Base-by-base conservation (phyloP, 2,797 vertebrate genomes). In the Bryconaethiops microstoma region DNA sequence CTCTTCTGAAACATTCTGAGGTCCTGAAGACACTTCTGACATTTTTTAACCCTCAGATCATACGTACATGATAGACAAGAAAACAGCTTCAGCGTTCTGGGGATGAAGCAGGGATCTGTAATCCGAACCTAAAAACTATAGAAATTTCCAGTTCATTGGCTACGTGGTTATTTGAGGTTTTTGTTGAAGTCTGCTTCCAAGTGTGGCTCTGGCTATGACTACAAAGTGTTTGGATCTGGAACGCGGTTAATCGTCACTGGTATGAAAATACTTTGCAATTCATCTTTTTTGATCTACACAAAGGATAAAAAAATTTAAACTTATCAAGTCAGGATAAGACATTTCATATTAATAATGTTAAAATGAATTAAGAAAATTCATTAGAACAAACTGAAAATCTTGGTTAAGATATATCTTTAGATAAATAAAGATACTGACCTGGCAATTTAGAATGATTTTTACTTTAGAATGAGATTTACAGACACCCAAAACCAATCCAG, bases 181-280 rank as follows among this genome's bases (percentile, higher is more conserved):
- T 68, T 68, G 65, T n/a, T 5, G 7, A 21, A 68, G 55, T 59
- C 40, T 68, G 40, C 45, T 48, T 48, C 40, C 10, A 45, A 68
- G 65, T 68, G 65, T 10, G 7, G 40, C 39, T 68, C 65, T 42
- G 19, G 39, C 8, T 48, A 48, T 50, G 9, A 4, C 67, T 48
- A 50, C 45, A 21, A 70, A 70, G 21, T 14, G n/a, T 70, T 70
- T 50, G 67, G 67, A 70, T 70, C 67, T 50, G 67, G 67, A 25
- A 70, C 67, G 2, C 67, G 42, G 8, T 9, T 69, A 69, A 69
- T 69, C 19, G 42, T 69, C n/a, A 48, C 67, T 23, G 67, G 67
- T 70, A 70, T 23, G 67, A 23, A 25, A 7, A 50, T 40, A 50
- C 7, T 68, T 68, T 45, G 2, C 35, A 48, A 48, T 12, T 48